phyloP scores from a whole-genome alignment of 2,113 vertebrate species.

The Nycticorax nycticorax region DNA sequence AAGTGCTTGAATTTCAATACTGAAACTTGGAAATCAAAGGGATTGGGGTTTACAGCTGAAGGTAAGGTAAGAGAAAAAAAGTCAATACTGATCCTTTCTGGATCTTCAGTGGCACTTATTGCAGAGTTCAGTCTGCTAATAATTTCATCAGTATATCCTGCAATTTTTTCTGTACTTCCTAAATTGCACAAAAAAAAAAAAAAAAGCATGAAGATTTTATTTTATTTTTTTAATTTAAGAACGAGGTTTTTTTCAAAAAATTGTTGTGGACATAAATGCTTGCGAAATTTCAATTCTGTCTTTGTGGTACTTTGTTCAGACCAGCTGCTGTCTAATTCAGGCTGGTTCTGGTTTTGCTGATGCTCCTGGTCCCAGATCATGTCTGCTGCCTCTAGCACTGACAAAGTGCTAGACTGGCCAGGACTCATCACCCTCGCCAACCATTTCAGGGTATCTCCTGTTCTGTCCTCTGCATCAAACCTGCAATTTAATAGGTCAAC shows the following conservation, averaged over 20 bases:
- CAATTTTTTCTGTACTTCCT: not conserved
- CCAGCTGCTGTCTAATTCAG: not conserved
- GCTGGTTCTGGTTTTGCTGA: not conserved
- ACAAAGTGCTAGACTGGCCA: not conserved
- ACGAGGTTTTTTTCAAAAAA: not conserved
- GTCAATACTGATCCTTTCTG: not conserved
- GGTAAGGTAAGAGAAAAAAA: not conserved
- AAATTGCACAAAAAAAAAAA: not conserved
- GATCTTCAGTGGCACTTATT: not conserved
- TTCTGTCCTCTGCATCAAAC: not conserved
- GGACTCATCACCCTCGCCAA: fast-evolving
- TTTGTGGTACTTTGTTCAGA: not conserved
- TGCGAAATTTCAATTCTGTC: not conserved
- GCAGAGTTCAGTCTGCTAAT: not conserved
- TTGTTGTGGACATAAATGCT: not conserved
- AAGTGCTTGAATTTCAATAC: not conserved
- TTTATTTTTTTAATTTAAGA: not conserved
- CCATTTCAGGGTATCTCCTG: not conserved
- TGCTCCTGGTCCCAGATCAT: not conserved
- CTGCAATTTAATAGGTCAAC: not conserved
- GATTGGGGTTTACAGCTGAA: not conserved
- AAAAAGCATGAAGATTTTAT: not conserved
- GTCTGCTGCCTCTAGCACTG: not conserved
- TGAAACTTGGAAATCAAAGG: not conserved
- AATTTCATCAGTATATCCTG: not conserved